phyloP scores from a whole-genome alignment of 2,797 vertebrate species.

The Carcharodon carcharias region DNA sequence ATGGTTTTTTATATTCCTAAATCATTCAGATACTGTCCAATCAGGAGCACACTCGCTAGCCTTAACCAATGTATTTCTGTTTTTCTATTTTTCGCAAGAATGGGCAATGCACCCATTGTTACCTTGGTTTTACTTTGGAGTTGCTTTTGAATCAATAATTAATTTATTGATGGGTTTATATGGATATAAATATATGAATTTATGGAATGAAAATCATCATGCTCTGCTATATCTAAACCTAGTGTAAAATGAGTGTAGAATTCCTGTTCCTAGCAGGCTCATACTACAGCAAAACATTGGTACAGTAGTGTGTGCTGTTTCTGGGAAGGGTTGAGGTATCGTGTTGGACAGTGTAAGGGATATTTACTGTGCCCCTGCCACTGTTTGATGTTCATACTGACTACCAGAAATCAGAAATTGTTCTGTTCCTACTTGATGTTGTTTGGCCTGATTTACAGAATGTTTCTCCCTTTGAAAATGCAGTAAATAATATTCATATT shows the following conservation, averaged over 20 bases:
- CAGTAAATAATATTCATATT: neutral
- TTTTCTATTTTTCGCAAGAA: neutral
- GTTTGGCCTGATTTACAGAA: neutral
- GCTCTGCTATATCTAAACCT: neutral
- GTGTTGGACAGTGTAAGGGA: neutral
- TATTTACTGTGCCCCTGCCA: neutral
- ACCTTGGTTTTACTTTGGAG: neutral
- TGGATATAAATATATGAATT: neutral
- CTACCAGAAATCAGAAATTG: neutral
- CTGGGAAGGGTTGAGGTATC: neutral
- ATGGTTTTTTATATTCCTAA: neutral
- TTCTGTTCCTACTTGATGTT: neutral
- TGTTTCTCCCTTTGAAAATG: neutral
- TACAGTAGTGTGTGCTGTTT: neutral
- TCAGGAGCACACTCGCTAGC: neutral
- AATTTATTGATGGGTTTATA: no score
- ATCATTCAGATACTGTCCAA: neutral
- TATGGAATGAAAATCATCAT: neutral
- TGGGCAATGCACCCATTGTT: neutral
- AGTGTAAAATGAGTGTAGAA: neutral
- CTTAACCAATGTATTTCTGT: neutral
- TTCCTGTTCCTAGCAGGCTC: neutral
- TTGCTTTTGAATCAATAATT: neutral
- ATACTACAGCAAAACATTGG: neutral
- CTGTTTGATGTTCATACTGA: neutral